phyloP scores from a whole-genome alignment of 2,888 invertebrate genomes.

The Sipha maydis region DNA sequence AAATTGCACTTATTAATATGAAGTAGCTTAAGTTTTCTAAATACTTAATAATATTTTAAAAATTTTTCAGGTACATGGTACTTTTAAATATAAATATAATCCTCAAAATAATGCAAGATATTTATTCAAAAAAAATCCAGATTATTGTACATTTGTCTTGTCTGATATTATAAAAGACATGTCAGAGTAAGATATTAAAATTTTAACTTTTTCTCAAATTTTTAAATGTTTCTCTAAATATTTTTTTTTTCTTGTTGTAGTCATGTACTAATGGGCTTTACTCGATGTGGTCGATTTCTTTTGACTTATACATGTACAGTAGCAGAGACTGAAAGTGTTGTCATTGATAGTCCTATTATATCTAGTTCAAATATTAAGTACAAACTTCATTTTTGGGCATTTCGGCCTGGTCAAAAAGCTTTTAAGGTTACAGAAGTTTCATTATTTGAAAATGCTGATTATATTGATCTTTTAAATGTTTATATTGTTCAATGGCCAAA shows the following conservation, averaged over 20 bases:
- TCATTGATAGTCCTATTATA: slow-evolving; percentile 53
- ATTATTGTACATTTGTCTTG: slow-evolving; percentile 64
- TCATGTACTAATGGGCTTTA: slow-evolving; percentile 93
- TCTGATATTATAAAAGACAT: slow-evolving; percentile 63
- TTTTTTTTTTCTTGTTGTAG: slow-evolving; percentile 69
- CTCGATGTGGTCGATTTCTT: slow-evolving; percentile 92
- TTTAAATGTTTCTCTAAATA: not conserved
- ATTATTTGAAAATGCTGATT: slow-evolving; percentile 72
- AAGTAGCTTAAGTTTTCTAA: not conserved
- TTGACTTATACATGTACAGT: slow-evolving; percentile 82
- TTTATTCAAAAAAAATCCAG: slow-evolving; percentile 64
- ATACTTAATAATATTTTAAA: not conserved
- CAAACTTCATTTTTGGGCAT: slow-evolving; percentile 77
- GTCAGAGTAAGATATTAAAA: slow-evolving; percentile 64
- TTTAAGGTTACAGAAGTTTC: slow-evolving; percentile 73
- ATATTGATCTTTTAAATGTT: slow-evolving; percentile 70
- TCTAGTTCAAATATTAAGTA: slow-evolving; percentile 69
- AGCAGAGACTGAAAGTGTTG: slow-evolving; percentile 62
- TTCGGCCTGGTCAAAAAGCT: slow-evolving; percentile 71
- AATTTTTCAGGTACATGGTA: slow-evolving; percentile 64
- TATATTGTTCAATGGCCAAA: slow-evolving; percentile 79
- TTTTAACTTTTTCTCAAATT: not conserved
- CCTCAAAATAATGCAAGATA: slow-evolving; percentile 64
- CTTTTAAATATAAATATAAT: slow-evolving; percentile 64
- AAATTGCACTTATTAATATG: too few relatives aligned